These are phyloP conservation scores for Empis stercorea DNA, from an alignment of 2,888 invertebrate genomes.

Conservation along the genomic window DNA sequence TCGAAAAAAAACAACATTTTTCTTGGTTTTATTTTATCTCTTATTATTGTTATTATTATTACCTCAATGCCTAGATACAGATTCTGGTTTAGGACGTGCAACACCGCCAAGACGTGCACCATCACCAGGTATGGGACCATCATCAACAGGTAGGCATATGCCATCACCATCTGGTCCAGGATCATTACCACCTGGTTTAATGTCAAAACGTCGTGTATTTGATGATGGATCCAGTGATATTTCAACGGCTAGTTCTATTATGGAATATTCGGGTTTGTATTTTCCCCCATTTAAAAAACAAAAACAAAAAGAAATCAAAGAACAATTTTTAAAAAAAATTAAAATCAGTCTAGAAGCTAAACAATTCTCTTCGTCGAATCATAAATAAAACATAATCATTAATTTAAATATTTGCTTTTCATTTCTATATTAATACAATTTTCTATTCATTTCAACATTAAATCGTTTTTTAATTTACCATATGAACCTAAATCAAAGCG, in stretches of 20 bases:
- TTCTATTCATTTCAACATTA: too few species aligned
- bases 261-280: conserved; percentile 69
- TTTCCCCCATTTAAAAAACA: too few species aligned
- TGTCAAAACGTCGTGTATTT: conserved; percentile 54
- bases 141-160: conserved; percentile 45
- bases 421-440: too few species aligned
- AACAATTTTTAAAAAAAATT: not conserved
- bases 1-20: too few species aligned
- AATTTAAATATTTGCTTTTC: not conserved
- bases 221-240: conserved; percentile 75
- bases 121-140: conserved; percentile 63
- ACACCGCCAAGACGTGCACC: conserved; percentile 79
- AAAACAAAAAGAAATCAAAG: not conserved
- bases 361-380: too few species aligned
- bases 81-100: conserved; percentile 75
- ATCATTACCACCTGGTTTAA: conserved; percentile 61
- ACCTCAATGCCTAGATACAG: conserved; percentile 44
- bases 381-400: not conserved
- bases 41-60: too few species aligned
- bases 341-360: not conserved
- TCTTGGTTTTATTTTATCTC: too few species aligned
- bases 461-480: too few species aligned
- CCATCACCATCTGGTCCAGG: conserved; percentile 78
- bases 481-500: too few species aligned
- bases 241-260: conserved; percentile 71